phyloP scores from a whole-genome alignment of 2,888 invertebrate species.

The Apamea sordens region DNA sequence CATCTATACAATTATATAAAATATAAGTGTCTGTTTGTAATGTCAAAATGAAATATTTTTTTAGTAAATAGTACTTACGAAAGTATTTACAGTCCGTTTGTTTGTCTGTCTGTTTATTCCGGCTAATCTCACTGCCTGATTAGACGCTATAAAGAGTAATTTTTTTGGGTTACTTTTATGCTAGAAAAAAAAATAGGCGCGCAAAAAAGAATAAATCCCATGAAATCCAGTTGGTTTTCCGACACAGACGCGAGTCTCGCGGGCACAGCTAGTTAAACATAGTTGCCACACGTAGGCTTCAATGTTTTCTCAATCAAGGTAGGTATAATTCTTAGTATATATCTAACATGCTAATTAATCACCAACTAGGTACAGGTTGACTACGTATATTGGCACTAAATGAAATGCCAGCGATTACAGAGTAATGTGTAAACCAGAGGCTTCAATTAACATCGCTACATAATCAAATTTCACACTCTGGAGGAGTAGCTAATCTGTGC shows the following conservation, averaged over 20 bases:
- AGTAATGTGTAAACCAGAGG: slow-evolving; percentile 34
- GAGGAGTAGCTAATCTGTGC: slow-evolving; percentile 57
- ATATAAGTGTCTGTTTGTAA: too few species aligned
- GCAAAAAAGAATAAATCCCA: background rate
- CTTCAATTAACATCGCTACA: slow-evolving; percentile 45
- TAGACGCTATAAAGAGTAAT: background rate
- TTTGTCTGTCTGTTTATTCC: background rate
- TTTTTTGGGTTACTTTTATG: background rate
- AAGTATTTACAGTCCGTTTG: background rate
- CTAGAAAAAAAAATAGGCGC: background rate
- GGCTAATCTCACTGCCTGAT: background rate
- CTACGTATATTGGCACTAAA: slow-evolving; percentile 9
- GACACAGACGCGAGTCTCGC: background rate
- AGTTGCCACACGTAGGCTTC: background rate
- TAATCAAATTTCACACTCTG: slow-evolving; percentile 61
- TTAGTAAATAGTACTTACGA: too few species aligned
- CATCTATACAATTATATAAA: background rate
- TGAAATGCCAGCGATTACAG: slow-evolving; percentile 23
- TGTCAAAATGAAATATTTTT: too few species aligned
- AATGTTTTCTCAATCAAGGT: background rate
- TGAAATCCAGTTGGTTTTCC: background rate
- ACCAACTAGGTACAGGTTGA: background rate
- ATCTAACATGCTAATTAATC: background rate
- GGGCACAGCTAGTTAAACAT: too few species aligned
- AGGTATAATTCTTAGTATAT: background rate